Evolutionary conservation across 1,140 invertebrate species (phyloP).

Genomic region (Diprion similis): DNA sequence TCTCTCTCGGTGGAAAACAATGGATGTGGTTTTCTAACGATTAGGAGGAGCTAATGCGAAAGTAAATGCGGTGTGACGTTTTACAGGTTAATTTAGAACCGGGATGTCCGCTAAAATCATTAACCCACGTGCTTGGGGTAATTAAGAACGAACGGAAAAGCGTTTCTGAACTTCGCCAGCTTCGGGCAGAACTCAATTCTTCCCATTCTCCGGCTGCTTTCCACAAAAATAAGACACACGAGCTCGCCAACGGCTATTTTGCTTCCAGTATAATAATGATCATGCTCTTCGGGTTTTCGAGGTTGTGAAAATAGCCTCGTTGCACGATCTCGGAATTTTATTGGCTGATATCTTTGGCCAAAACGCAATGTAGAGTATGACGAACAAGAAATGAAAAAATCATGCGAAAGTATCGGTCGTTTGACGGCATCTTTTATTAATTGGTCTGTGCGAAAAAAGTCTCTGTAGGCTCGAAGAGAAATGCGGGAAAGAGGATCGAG

Average conservation of each 20-base stretch:
- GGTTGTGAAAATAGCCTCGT: too few species aligned
- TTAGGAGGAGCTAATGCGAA: constrained; percentile 9
- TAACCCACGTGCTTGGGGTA: neutral
- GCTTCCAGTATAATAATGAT: too few species aligned
- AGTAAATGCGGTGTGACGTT: constrained; percentile 16
- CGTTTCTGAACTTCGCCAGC: neutral
- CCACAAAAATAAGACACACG: neutral
- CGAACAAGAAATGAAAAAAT: too few species aligned
- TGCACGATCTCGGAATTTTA: too few species aligned
- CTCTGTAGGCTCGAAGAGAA: too few species aligned
- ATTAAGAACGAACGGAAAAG: constrained; percentile 5
- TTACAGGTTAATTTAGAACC: constrained; percentile 14
- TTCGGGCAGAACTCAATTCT: neutral
- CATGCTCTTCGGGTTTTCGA: too few species aligned
- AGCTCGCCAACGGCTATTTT: neutral
- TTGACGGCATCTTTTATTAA: too few species aligned
- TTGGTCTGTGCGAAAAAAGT: too few species aligned
- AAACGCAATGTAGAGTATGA: too few species aligned
- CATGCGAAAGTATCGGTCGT: too few species aligned
- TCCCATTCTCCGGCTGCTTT: too few species aligned
- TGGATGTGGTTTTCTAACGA: neutral
- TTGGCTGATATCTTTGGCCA: too few species aligned
- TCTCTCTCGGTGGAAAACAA: neutral
- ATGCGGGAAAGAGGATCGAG: neutral
- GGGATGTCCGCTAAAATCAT: constrained; percentile 9